Percentiles rank a stretch among this genome's conserved stretches.
Conservation (phyloP, 2,113 vertebrate genomes). For the Tragelaphus buxtoni region DNA sequence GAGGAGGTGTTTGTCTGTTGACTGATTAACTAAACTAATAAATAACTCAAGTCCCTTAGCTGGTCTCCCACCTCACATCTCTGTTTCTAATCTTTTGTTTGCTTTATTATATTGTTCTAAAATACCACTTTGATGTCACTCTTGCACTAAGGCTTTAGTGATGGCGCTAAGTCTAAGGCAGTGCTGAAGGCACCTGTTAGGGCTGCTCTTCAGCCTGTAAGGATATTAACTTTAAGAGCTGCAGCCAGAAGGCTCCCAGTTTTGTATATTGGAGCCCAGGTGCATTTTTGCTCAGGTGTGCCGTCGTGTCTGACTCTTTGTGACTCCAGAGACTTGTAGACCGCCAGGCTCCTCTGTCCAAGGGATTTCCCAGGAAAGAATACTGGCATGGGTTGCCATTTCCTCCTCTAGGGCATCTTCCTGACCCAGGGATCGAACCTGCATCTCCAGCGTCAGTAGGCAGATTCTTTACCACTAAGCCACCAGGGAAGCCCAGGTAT, state of each 20-base stretch:
- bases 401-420: neutral
- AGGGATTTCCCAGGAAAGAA: neutral
- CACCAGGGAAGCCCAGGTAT: neutral
- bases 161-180: neutral
- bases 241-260: neutral
- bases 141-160: neutral
- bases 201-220: neutral
- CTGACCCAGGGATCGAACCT: neutral
- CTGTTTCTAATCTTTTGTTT: neutral
- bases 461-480: neutral
- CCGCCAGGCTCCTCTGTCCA: neutral
- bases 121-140: neutral
- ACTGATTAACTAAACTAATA: neutral
- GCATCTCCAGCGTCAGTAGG: fast-evolving
- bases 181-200: fast-evolving
- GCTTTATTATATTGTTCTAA: neutral
- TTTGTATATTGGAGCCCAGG: neutral
- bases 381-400: neutral
- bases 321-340: neutral
- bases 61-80: neutral
- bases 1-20: neutral
- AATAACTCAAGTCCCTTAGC: neutral
- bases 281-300: neutral
- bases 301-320: too few species aligned
- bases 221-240: neutral